These are phyloP conservation scores for Pholis gunnellus DNA, from an alignment of 2,113 vertebrate genomes.

Conservation along the genomic window DNA sequence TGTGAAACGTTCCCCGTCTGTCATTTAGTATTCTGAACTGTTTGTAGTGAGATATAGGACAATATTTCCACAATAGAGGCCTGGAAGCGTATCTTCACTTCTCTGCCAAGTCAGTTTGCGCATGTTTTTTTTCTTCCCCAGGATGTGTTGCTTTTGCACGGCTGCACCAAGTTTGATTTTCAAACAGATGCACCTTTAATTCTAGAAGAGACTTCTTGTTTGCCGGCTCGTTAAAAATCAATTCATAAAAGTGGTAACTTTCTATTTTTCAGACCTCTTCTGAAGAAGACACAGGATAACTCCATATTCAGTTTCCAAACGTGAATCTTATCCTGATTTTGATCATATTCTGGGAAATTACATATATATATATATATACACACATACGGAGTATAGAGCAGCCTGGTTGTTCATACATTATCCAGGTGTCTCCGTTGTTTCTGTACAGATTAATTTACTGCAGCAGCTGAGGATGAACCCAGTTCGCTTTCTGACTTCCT, in stretches of 20 bases:
- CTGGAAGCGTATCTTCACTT: neutral
- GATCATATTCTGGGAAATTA: neutral
- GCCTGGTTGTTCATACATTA: neutral
- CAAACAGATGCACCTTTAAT: constrained; percentile 26
- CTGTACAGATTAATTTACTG: neutral
- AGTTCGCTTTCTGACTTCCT: neutral
- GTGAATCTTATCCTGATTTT: neutral
- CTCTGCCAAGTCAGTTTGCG: constrained; percentile 2
- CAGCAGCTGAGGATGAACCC: neutral
- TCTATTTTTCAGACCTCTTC: neutral
- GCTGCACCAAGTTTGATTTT: constrained; percentile 25
- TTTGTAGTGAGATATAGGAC: fast-evolving
- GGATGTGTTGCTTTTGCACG: constrained; percentile 36
- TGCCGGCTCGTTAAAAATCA: neutral
- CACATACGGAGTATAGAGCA: neutral
- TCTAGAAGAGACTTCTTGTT: constrained; percentile 8
- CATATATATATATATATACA: too few species aligned
- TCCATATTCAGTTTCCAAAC: neutral
- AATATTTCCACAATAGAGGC: neutral
- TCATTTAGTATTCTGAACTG: neutral
- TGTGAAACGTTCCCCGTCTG: neutral
- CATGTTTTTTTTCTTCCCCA: constrained; percentile 29
- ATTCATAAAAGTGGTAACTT: neutral
- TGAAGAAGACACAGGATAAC: neutral
- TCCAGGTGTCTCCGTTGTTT: neutral